Evolutionary conservation across 2,888 invertebrate species (phyloP).

Genomic region (Lasioglossum zephyrum): DNA sequence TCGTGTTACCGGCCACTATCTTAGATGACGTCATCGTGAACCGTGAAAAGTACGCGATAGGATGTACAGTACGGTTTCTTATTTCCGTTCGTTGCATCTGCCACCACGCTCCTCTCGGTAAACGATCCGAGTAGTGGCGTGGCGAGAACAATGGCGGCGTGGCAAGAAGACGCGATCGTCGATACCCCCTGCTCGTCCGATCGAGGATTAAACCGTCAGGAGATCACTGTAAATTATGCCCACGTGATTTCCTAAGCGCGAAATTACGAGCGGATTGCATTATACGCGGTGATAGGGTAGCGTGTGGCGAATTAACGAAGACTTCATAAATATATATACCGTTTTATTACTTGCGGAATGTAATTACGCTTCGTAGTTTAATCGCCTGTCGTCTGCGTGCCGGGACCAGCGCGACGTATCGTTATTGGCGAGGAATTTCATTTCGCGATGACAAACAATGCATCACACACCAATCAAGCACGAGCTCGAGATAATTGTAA

Average conservation of each 20-base stretch:
- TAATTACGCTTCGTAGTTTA: conserved; percentile 51
- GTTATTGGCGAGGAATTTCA: conserved; percentile 10
- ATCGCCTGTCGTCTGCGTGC: conserved; percentile 14
- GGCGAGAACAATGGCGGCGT: conserved; percentile 38
- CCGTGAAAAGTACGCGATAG: conserved; percentile 62
- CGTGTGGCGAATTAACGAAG: conserved; percentile 29
- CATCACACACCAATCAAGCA: neutral
- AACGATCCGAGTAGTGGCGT: conserved; percentile 35
- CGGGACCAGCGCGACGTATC: neutral
- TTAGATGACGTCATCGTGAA: conserved; percentile 61
- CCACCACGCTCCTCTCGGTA: conserved; percentile 24
- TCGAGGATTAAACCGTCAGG: conserved; percentile 15
- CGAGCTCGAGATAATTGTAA: neutral
- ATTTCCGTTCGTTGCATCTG: conserved; percentile 54
- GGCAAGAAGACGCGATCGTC: conserved; percentile 12
- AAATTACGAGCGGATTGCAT: conserved; percentile 52
- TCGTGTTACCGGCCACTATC: conserved; percentile 63
- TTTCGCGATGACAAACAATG: neutral
- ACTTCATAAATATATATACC: conserved; percentile 51
- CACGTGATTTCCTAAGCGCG: conserved; percentile 46
- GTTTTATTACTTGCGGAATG: conserved; percentile 47
- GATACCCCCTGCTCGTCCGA: conserved; percentile 12
- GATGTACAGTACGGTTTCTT: conserved; percentile 62
- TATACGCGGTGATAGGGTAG: conserved; percentile 16
- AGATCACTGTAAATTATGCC: conserved; percentile 46